These are phyloP conservation scores for Calliopsis andreniformis DNA, from an alignment of 1,140 invertebrate species.

Conservation along the genomic window DNA sequence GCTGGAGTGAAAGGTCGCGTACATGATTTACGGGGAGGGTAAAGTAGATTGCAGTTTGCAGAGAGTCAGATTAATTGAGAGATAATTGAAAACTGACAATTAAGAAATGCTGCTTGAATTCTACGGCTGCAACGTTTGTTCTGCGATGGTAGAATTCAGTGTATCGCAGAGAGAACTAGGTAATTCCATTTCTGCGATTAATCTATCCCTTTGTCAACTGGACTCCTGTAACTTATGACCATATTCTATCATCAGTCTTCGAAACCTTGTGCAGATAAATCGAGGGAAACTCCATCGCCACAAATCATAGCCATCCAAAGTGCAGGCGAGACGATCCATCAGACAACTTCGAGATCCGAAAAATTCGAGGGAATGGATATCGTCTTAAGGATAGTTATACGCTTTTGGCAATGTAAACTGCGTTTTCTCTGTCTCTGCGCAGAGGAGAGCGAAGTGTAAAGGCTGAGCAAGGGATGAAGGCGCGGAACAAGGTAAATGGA, in stretches of 20 bases:
- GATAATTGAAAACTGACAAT: no score
- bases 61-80: no score
- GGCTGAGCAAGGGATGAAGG: neutral
- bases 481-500: constrained; percentile 30
- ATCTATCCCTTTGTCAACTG: constrained; percentile 9
- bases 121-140: no score
- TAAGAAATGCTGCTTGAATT: no score
- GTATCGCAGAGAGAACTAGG: neutral
- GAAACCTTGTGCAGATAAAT: constrained; percentile 28
- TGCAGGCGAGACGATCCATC: neutral
- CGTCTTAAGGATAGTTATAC: neutral
- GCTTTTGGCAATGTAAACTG: neutral
- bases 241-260: constrained; percentile 9
- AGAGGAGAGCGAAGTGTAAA: neutral
- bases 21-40: no score
- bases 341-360: neutral
- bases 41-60: no score
- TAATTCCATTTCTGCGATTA: constrained; percentile 31
- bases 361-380: neutral
- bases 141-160: no score
- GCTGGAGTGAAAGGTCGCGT: no score
- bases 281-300: constrained; percentile 12
- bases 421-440: neutral
- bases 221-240: neutral
- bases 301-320: neutral